These are phyloP conservation scores for Zosterops hypoxanthus DNA, from an alignment of 2,113 vertebrate species.

Conservation along the genomic window DNA sequence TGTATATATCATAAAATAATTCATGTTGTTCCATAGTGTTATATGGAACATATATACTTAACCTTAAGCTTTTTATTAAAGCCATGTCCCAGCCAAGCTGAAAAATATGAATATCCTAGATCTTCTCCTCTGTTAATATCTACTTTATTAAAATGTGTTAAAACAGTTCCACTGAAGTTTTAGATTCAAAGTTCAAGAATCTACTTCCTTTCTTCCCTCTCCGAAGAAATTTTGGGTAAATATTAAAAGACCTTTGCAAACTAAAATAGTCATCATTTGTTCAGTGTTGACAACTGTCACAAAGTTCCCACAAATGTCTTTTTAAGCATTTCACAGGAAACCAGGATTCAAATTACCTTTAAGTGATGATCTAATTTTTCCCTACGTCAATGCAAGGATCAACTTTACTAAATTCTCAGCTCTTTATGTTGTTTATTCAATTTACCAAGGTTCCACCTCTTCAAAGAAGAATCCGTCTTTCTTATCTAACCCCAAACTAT, in stretches of 20 bases:
- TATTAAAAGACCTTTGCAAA: not conserved
- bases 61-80: not conserved
- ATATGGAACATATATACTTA: not conserved
- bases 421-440: not conserved
- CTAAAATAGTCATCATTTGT: not conserved
- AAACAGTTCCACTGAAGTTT: not conserved
- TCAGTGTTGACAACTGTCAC: not conserved
- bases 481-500: not conserved
- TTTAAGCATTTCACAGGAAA: not conserved
- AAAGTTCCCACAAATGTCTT: not conserved
- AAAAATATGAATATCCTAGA: not conserved
- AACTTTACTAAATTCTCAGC: not conserved
- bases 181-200: not conserved
- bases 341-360: not conserved
- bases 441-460: rapidly evolving
- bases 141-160: not conserved
- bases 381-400: not conserved
- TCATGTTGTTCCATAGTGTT: not conserved
- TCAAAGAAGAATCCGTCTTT: not conserved
- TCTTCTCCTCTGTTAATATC: not conserved
- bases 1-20: not conserved
- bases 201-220: not conserved
- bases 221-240: not conserved
- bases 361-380: not conserved
- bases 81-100: not conserved